phyloP scores from a whole-genome alignment of 2,888 invertebrate species.

The Spodoptera littoralis region DNA sequence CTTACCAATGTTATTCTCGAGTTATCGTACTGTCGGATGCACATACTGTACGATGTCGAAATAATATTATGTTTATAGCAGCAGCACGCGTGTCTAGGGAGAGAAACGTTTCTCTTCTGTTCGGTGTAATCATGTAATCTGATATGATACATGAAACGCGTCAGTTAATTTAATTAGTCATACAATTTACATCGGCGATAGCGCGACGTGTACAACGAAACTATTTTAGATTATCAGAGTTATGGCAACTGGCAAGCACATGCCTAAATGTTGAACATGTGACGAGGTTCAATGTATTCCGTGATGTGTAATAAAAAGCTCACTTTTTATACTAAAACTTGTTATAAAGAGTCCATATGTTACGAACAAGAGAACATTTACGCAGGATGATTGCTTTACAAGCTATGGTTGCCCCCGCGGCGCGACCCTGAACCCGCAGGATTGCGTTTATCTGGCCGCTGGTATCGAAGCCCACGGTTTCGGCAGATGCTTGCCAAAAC shows the following conservation, averaged over 20 bases:
- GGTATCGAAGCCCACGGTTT: constrained; percentile 74
- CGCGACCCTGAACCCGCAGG: constrained; percentile 79
- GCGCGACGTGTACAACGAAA: constrained; percentile 40
- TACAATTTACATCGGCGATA: constrained; percentile 53
- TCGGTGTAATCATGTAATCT: constrained; percentile 47
- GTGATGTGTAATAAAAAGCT: constrained; percentile 61
- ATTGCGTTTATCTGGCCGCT: constrained; percentile 76
- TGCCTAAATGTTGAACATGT: constrained; percentile 68
- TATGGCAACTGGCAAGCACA: constrained; percentile 61
- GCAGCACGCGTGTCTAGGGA: constrained; percentile 23
- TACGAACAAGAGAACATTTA: constrained; percentile 62
- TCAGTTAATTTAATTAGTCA: constrained; percentile 41
- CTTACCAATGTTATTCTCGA: too few species aligned
- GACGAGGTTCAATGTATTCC: constrained; percentile 68
- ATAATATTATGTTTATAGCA: constrained; percentile 4
- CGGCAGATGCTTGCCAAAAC: constrained; percentile 83
- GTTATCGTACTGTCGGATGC: too few species aligned
- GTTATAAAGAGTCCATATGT: constrained; percentile 65
- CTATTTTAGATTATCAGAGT: constrained; percentile 56
- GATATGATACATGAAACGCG: constrained; percentile 23
- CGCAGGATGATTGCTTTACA: constrained; percentile 68
- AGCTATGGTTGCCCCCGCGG: constrained; percentile 65
- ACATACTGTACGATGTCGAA: too few species aligned
- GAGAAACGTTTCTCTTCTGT: constrained; percentile 17
- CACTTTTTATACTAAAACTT: constrained; percentile 64